phyloP scores from a whole-genome alignment of 23 tunicate genomes.

The Trididemnum nubilum region DNA sequence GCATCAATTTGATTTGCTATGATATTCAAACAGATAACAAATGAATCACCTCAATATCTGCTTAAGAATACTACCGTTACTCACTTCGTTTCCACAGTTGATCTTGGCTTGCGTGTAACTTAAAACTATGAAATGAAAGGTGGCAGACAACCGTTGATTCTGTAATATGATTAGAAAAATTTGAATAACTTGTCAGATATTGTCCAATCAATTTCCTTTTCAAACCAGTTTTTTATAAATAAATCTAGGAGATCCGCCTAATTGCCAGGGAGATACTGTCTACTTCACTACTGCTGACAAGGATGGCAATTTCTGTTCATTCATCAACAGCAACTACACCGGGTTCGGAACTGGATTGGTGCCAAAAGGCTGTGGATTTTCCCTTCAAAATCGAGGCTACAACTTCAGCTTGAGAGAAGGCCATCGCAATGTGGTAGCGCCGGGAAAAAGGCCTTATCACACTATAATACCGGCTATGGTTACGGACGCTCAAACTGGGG shows the following conservation, averaged over 20 bases:
- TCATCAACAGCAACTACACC: constrained; percentile 88
- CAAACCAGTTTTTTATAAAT: neutral
- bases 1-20: no score
- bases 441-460: constrained; percentile 78
- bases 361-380: constrained; percentile 79
- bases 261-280: constrained; percentile 67
- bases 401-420: constrained; percentile 68
- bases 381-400: constrained; percentile 72
- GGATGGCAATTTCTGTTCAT: constrained; percentile 80
- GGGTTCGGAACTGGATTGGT: constrained; percentile 86
- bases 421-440: constrained; percentile 67
- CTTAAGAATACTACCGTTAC: no score
- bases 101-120: no score
- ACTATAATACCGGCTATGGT: constrained; percentile 92
- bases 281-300: constrained; percentile 85
- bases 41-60: no score
- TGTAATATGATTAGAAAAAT: no score
- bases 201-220: neutral
- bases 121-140: no score
- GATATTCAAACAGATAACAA: no score
- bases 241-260: constrained; percentile 51
- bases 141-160: no score
- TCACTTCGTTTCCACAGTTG: no score
- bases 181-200: no score
- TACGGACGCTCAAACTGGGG: constrained; percentile 62